These are phyloP conservation scores for Whitmania pigra DNA, from an alignment of 1,140 invertebrate genomes.

Conservation along the genomic window DNA sequence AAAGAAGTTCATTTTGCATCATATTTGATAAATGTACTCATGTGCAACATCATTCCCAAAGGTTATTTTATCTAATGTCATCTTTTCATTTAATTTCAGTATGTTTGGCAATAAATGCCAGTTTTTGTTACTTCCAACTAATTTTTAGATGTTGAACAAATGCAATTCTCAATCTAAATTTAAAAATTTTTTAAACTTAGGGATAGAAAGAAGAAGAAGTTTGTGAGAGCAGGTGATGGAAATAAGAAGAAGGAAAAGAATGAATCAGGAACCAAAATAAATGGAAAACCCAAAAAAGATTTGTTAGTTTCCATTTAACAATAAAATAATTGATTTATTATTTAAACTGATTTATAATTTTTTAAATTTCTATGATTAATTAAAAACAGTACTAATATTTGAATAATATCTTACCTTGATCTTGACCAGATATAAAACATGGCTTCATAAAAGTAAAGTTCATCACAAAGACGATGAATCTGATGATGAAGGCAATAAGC, in stretches of 20 bases:
- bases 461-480: constrained; percentile 48
- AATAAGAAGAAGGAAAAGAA: constrained; percentile 1
- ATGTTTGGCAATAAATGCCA: too few relatives aligned
- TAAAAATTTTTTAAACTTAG: constrained; percentile 33
- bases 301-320: not conserved
- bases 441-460: constrained; percentile 69
- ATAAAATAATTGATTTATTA: not conserved
- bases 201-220: constrained; percentile 85
- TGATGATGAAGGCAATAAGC: constrained; percentile 41
- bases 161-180: not conserved
- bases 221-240: constrained; percentile 47
- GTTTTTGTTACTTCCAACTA: not conserved
- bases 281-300: not conserved
- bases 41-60: too few relatives aligned
- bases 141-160: not conserved
- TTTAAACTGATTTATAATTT: not conserved
- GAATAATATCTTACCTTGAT: not conserved
- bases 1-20: constrained; percentile 6
- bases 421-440: constrained; percentile 49
- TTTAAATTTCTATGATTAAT: not conserved
- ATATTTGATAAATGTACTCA: too few relatives aligned
- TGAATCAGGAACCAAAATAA: constrained; percentile 4
- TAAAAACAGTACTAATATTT: not conserved
- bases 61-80: not conserved
- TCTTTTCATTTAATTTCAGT: too few relatives aligned